These are phyloP conservation scores for Calameuta idolon DNA, from an alignment of 2,888 invertebrate genomes.

Conservation along the genomic window DNA sequence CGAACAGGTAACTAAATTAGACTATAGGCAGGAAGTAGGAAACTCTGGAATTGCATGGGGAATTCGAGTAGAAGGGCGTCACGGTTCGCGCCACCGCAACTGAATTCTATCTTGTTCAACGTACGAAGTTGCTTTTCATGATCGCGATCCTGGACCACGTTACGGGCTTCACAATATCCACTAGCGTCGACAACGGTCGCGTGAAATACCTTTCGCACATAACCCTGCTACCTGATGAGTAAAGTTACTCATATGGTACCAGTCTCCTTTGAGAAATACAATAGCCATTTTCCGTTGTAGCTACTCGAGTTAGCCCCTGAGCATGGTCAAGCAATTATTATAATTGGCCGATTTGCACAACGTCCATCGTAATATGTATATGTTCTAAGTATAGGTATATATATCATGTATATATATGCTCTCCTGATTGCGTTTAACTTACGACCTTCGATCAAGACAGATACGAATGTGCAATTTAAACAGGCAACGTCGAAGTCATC, in stretches of 20 bases:
- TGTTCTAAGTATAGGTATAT: background rate
- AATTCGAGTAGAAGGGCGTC: constrained; percentile 47
- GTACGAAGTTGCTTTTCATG: background rate
- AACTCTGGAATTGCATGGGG: constrained; percentile 40
- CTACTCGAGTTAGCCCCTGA: background rate
- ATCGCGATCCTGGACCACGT: background rate
- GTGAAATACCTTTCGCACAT: background rate
- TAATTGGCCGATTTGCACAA: background rate
- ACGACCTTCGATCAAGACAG: constrained; percentile 16
- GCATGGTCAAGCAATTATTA: background rate
- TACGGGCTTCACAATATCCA: background rate
- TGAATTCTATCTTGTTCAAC: constrained; percentile 11
- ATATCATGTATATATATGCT: background rate
- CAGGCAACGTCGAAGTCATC: background rate
- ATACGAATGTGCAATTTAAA: constrained; percentile 9
- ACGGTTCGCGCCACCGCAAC: constrained; percentile 40
- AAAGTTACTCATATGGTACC: background rate
- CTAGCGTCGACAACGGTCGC: background rate
- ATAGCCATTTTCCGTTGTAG: background rate
- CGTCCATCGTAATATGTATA: background rate
- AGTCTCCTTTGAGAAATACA: background rate
- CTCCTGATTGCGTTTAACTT: background rate
- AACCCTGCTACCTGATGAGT: background rate
- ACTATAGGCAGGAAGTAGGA: constrained; percentile 46
- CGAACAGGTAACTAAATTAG: constrained; percentile 42